Evolutionary conservation across 2,797 vertebrate genomes (phyloP), one percentile per base, ranked within the genome.

Genomic region (Cyclopterus lumpus): DNA sequence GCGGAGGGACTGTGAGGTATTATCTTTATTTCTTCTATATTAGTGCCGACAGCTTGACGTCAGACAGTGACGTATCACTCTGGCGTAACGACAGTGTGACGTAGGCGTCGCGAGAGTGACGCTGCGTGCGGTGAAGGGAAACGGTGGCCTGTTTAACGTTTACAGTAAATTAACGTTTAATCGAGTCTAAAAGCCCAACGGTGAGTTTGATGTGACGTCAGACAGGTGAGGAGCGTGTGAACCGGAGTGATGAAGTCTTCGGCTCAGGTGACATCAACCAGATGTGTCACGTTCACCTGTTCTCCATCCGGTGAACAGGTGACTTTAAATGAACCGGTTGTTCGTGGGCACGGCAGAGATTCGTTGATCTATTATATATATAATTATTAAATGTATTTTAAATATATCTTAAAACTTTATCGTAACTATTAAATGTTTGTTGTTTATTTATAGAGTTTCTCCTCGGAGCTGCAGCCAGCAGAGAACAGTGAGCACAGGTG

Each of bases 401-500:
- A 34, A 40, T 0, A 15, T 40, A 15, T 34, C 22, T n/a, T 46
- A 2, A n/a, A n/a, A 49, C 6, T 3, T 8, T 11, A 51, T 54
- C 54, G 28, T 15, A 28, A 54, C 24, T 54, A 14, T 22, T 10
- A 14, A 24, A 16, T 3, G 30, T 15, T 2, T 62, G 8, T 38
- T 24, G 6, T 83, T 42, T 12, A 26, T 53, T 66, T 26, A 2
- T 62, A 85, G 83, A 64, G 4, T 67, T 59, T 24, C 79, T 58
- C 34, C 36, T 83, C 24, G 77, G 73, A 70, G 87, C 93, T 68
- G 18, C 68, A 55, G 42, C 48, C 73, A 67, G 38, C 65, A 65
- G 38, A 61, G 71, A 58, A n/a, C 20, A 30, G 5, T 78, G 40
- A 81, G 64, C 74, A 63, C 77, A 57, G 77, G 84, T 86, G 28